Evolutionary conservation across 2,888 invertebrate genomes (phyloP), one percentile per base, ranked within the genome.

Genomic region (Rutpela maculata): DNA sequence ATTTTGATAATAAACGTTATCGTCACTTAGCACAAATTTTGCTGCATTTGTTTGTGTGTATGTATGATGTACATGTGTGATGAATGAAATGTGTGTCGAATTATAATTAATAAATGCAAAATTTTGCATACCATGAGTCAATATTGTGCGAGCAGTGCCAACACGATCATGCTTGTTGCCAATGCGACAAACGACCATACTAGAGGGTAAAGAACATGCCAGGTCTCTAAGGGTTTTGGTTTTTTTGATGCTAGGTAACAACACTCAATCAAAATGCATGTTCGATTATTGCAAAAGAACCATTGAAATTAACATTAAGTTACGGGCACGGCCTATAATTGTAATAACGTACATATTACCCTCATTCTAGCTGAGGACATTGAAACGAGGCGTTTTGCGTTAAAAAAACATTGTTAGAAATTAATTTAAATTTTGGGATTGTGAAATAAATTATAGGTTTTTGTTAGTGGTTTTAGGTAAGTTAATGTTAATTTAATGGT

Each of bases 141-240:
- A 86, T 88, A 87, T 86, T 89, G 90, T 88, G 90, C 88, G 87
- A 89, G 88, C 86, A 89, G 89, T 89, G 89, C 89, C 89, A 89
- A 87, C 86, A 90, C 88, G 87, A 90, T 88, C 90, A 90, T 90
- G 90, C 90, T 90, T 87, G 89, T 89, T 87, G 89, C 89, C 88
- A 90, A 88, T 86, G 89, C 90, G 86, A 89, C 85, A 87, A 90
- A 87, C 85, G 90, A 89, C 89, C 89, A 89, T 86, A 88, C 86
- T 85, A 89, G 87, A 86, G 88, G 89, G 88, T 87, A 87, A 88
- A 89, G 87, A 88, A 87, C 90, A 89, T 90, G 90, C 90, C 90
- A 89, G 88, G 87, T 88, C 86, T 86, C 87, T 88, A 88, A 86
- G 86, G 86, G 82, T 84, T 84, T 82, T 85, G 86, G 85, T 83